These are phyloP conservation scores for Celastrina argiolus DNA, from an alignment of 2,888 invertebrate species.

Conservation along the genomic window DNA sequence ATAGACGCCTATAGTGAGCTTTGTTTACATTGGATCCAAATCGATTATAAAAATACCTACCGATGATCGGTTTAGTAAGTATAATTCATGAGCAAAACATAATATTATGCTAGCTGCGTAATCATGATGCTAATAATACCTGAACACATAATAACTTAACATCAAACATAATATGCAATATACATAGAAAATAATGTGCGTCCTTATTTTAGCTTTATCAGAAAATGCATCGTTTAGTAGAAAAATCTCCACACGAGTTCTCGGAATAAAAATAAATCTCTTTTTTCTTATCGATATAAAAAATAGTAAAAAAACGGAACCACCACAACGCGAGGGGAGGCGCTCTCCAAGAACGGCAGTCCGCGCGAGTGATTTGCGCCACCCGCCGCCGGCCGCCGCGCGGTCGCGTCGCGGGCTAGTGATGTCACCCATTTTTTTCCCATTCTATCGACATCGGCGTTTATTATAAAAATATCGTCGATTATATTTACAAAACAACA, in stretches of 20 bases:
- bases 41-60: too few species aligned
- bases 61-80: too few species aligned
- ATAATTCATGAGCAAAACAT: too few species aligned
- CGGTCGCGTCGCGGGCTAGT: conserved; percentile 63
- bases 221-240: background rate
- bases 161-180: too few species aligned
- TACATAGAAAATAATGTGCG: background rate
- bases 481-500: background rate
- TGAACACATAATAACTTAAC: too few species aligned
- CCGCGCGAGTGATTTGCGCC: conserved; percentile 76
- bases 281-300: conserved; percentile 55
- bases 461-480: conserved; percentile 4
- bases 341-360: conserved; percentile 71
- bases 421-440: conserved; percentile 41
- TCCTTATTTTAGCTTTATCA: background rate
- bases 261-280: conserved; percentile 17
- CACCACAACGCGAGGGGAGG: conserved; percentile 50
- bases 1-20: too few species aligned
- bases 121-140: too few species aligned
- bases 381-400: conserved; percentile 62
- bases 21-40: too few species aligned
- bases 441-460: conserved; percentile 46
- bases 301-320: conserved; percentile 45
- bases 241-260: conserved; percentile 16
- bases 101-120: too few species aligned